Percentiles rank a stretch among this genome's conserved stretches.
These are phyloP conservation scores for Laticauda laticaudata DNA, from an alignment of 2,113 vertebrate genomes.

Conservation along the genomic window DNA sequence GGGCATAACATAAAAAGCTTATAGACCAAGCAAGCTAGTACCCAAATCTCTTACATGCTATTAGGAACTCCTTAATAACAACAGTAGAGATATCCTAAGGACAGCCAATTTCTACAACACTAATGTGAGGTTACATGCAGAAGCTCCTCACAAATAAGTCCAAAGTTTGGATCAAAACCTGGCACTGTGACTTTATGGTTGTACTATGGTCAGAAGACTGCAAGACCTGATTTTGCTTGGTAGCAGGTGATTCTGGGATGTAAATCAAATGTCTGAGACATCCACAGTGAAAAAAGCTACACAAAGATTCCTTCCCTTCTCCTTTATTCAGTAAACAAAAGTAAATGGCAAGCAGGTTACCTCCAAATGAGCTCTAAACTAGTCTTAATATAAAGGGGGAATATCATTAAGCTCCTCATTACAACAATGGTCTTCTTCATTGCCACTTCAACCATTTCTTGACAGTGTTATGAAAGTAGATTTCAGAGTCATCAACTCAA, in stretches of 20 bases:
- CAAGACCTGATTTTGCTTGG: neutral
- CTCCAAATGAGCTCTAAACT: neutral
- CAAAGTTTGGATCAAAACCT: neutral
- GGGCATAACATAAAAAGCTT: neutral
- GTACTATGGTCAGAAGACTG: neutral
- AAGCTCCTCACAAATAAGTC: neutral
- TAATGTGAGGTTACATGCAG: neutral
- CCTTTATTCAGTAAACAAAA: neutral
- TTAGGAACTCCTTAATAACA: neutral
- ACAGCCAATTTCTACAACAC: neutral
- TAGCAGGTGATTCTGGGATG: neutral
- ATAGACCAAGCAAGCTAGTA: neutral
- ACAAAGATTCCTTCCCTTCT: neutral
- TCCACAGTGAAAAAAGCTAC: neutral
- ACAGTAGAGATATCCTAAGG: neutral
- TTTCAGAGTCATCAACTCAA: neutral
- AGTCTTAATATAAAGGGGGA: neutral
- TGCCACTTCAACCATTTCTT: neutral
- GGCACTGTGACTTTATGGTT: neutral
- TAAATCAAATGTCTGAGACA: neutral
- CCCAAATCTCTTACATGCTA: neutral
- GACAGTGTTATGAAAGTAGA: neutral
- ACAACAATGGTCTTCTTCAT: neutral
- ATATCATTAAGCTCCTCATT: neutral
- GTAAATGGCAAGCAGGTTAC: neutral